Evolutionary conservation across 2,113 vertebrate species (phyloP).

Genomic region (Triplophysa tibetana): DNA sequence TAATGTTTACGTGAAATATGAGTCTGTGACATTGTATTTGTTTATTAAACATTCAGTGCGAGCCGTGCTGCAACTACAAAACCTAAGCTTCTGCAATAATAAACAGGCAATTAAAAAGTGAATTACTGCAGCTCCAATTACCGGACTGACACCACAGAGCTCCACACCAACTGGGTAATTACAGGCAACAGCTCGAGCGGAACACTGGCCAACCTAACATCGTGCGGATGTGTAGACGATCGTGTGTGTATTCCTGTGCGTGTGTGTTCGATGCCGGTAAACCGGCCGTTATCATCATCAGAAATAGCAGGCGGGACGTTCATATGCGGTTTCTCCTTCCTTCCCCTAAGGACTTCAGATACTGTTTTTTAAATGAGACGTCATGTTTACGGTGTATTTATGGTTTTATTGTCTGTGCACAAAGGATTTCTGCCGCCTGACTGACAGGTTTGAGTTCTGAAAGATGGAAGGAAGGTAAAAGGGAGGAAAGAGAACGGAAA

Average conservation of each 20-base stretch:
- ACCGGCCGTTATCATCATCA: constrained; percentile 49
- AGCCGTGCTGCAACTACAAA: constrained; percentile 43
- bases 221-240: constrained; percentile 11
- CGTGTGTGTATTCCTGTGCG: neutral
- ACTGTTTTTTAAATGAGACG: constrained; percentile 24
- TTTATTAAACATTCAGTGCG: constrained; percentile 52
- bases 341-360: neutral
- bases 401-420: constrained; percentile 8
- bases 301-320: constrained; percentile 28
- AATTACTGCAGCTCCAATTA: constrained; percentile 60
- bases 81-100: constrained; percentile 55
- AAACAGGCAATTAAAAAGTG: constrained; percentile 59
- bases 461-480: neutral
- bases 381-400: constrained; percentile 24
- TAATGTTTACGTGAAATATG: constrained; percentile 53
- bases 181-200: constrained; percentile 53
- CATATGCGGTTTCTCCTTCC: constrained; percentile 24
- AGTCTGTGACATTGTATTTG: constrained; percentile 51
- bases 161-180: constrained; percentile 58
- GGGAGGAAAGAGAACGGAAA: too few relatives aligned
- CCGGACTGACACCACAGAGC: constrained; percentile 52
- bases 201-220: constrained; percentile 48
- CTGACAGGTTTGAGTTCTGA: neutral
- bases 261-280: constrained; percentile 32
- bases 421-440: constrained; percentile 38